Conservation (phyloP, 2,797 vertebrate genomes). For the Dryobates pubescens region DNA sequence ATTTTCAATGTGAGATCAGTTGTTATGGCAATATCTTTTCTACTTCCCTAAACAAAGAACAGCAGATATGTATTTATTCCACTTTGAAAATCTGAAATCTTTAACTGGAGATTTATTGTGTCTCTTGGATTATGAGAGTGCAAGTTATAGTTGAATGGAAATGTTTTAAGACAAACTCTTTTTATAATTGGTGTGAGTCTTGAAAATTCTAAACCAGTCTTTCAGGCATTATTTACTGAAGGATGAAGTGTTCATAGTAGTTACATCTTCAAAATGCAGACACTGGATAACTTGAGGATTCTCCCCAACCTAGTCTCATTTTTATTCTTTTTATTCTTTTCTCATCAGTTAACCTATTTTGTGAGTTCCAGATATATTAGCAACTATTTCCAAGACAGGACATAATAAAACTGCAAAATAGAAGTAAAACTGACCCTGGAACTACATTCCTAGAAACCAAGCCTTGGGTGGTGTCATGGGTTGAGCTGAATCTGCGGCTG, state of each 20-base stretch:
- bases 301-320: not conserved
- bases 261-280: not conserved
- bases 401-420: not conserved
- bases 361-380: not conserved
- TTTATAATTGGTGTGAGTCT: not conserved
- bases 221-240: not conserved
- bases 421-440: not conserved
- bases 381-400: not conserved
- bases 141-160: not conserved
- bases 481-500: no score
- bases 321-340: not conserved
- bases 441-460: not conserved
- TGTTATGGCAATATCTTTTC: not conserved
- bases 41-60: not conserved
- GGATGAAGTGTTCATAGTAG: not conserved
- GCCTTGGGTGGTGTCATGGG: not conserved
- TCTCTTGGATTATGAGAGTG: not conserved
- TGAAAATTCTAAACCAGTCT: not conserved
- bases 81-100: not conserved
- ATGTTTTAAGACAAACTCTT: not conserved
- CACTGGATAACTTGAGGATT: not conserved
- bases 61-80: not conserved
- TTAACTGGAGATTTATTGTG: not conserved
- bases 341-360: not conserved
- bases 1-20: not conserved